Percentiles rank a stretch among this genome's conserved stretches.
Evolutionary conservation across 2,888 invertebrate genomes (phyloP).

Genomic region (Diabrotica balteata): DNA sequence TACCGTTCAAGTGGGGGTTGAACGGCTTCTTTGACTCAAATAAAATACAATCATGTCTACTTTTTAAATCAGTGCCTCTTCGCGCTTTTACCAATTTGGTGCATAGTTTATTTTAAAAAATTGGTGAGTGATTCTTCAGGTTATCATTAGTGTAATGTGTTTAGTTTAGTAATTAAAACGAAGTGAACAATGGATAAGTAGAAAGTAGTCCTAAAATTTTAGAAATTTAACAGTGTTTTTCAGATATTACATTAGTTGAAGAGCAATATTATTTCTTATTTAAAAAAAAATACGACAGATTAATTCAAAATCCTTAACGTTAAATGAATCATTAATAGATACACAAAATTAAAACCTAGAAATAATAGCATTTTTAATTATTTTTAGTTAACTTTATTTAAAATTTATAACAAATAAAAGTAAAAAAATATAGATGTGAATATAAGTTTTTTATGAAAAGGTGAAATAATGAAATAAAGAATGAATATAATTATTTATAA

Average conservation of each 20-base stretch:
- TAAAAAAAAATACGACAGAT: too few species aligned
- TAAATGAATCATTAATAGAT: too few species aligned
- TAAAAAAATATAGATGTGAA: too few species aligned
- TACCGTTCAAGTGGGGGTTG: constrained; percentile 30
- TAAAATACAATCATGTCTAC: constrained; percentile 35
- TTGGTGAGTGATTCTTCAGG: constrained; percentile 15
- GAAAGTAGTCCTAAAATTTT: constrained; percentile 4
- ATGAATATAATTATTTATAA: too few species aligned
- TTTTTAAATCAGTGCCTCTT: constrained; percentile 29
- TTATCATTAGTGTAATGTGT: constrained; percentile 8
- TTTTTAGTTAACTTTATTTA: too few species aligned
- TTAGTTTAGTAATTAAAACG: constrained; percentile 6
- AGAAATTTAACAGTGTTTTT: neutral
- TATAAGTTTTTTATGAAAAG: too few species aligned
- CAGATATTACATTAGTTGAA: neutral
- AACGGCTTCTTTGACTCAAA: constrained; percentile 52
- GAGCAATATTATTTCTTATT: neutral
- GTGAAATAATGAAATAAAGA: too few species aligned
- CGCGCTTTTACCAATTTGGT: constrained; percentile 20
- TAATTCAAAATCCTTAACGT: too few species aligned
- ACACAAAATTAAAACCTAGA: too few species aligned
- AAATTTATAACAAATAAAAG: too few species aligned
- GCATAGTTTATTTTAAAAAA: constrained; percentile 13
- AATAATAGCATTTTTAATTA: too few species aligned
- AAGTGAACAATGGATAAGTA: constrained; percentile 5